Conservation (phyloP, 2,888 invertebrate species). For the Altica lythri region DNA sequence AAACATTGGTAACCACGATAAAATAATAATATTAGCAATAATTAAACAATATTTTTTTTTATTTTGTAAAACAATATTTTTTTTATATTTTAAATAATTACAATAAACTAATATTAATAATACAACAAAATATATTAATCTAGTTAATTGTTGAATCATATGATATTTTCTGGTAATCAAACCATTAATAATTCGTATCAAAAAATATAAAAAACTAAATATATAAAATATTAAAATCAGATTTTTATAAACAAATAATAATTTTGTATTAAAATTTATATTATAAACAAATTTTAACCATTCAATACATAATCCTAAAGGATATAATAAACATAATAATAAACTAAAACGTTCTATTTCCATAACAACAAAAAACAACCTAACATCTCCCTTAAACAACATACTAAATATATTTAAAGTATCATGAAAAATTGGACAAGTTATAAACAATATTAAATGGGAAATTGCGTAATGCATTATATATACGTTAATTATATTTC, state of each 20-base stretch:
- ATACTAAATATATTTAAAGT: no score
- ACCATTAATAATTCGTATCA: neutral
- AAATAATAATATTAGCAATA: slow-evolving; percentile 25
- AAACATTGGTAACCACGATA: slow-evolving; percentile 33
- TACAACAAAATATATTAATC: neutral
- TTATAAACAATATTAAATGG: slow-evolving; percentile 27
- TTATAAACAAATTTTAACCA: slow-evolving; percentile 23
- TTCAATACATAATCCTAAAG: slow-evolving; percentile 25
- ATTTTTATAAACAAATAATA: slow-evolving; percentile 13
- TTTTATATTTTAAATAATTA: slow-evolving; percentile 17
- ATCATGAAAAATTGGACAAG: slow-evolving; percentile 24
- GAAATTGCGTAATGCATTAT: slow-evolving; percentile 35
- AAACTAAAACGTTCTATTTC: slow-evolving; percentile 26
- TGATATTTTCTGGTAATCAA: neutral
- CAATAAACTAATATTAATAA: neutral
- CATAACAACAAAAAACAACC: neutral
- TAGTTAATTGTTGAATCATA: neutral
- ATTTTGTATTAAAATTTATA: slow-evolving; percentile 1
- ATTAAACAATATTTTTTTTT: slow-evolving; percentile 17
- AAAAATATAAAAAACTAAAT: slow-evolving; percentile 2
- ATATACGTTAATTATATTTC: slow-evolving; percentile 30
- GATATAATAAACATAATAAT: slow-evolving; percentile 15
- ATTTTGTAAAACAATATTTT: neutral
- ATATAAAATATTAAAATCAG: slow-evolving; percentile 16
- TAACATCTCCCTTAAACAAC: no score